Percentiles rank a stretch among this genome's conserved stretches.
These are phyloP conservation scores for Eilema sororculum DNA, from an alignment of 2,888 invertebrate species.

Conservation along the genomic window DNA sequence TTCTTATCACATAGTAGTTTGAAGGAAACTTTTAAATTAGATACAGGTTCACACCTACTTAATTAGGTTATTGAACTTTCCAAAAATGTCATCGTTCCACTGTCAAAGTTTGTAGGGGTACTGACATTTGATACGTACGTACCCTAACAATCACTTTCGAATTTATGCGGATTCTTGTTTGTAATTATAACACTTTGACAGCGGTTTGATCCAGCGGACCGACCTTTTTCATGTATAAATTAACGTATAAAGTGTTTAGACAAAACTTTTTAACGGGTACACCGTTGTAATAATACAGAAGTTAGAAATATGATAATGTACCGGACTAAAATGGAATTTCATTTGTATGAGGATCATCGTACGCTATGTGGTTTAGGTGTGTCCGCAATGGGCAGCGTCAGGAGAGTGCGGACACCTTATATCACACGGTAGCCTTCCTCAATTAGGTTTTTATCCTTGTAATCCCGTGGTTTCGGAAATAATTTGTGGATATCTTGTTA, in stretches of 20 bases:
- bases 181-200: constrained; percentile 19
- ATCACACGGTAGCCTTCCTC: constrained; percentile 44
- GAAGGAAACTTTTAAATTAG: no score
- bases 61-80: background rate
- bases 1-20: no score
- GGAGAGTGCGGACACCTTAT: constrained; percentile 30
- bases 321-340: constrained; percentile 26
- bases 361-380: constrained; percentile 12
- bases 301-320: constrained; percentile 21
- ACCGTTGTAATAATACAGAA: constrained; percentile 11
- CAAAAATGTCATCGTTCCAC: background rate
- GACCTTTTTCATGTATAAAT: constrained; percentile 14
- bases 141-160: constrained; percentile 5
- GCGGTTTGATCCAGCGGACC: constrained; percentile 9
- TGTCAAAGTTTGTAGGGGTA: constrained; percentile 18
- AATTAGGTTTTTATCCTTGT: constrained; percentile 53
- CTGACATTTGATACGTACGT: constrained; percentile 15
- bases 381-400: constrained; percentile 18
- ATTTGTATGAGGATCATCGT: constrained; percentile 32
- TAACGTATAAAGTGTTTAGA: constrained; percentile 11
- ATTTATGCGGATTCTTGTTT: constrained; percentile 18
- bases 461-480: constrained; percentile 44
- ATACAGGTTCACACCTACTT: background rate
- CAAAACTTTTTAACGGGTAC: constrained; percentile 13
- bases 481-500: constrained; percentile 31